phyloP scores from a whole-genome alignment of 2,797 vertebrate species.

The Poecilia gillii region DNA sequence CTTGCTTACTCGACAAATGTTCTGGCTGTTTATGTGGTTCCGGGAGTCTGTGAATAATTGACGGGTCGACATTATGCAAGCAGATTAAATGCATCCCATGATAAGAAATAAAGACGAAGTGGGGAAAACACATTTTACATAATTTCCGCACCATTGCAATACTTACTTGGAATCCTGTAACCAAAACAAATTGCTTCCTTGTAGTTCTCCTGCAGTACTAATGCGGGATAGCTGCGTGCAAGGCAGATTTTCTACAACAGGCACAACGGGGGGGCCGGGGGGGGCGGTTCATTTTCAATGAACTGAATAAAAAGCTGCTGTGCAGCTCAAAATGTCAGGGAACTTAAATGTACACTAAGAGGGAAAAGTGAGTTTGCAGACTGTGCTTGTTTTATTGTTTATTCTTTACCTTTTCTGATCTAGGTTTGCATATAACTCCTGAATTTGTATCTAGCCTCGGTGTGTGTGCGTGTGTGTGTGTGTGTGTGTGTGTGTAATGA shows the following conservation, averaged over 20 bases:
- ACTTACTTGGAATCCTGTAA: slow-evolving; percentile 55
- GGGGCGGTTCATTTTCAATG: slow-evolving; percentile 56
- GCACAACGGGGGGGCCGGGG: slow-evolving; percentile 55
- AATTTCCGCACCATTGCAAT: slow-evolving; percentile 51
- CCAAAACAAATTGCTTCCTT: slow-evolving; percentile 72
- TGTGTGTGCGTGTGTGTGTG: not conserved
- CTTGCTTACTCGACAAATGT: slow-evolving; percentile 43
- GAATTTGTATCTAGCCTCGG: not conserved
- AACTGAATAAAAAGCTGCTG: slow-evolving; percentile 73
- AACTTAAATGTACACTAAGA: slow-evolving; percentile 55
- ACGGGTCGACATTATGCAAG: slow-evolving; percentile 53
- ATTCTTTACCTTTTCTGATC: slow-evolving; percentile 35
- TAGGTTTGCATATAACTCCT: not conserved
- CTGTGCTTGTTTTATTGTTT: slow-evolving; percentile 42
- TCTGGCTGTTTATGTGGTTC: slow-evolving; percentile 36
- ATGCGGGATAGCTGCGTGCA: slow-evolving; percentile 58
- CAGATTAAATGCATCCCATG: slow-evolving; percentile 51
- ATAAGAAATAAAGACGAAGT: slow-evolving; percentile 58
- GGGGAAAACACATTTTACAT: slow-evolving; percentile 47
- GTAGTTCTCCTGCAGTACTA: slow-evolving; percentile 64
- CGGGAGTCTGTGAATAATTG: slow-evolving; percentile 44
- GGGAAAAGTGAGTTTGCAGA: slow-evolving; percentile 44
- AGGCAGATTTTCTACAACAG: slow-evolving; percentile 55
- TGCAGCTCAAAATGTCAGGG: slow-evolving; percentile 65
- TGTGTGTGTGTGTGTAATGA: not conserved